These are phyloP conservation scores for Sinonovacula constricta DNA, from an alignment of 1,140 invertebrate species.

Conservation along the genomic window DNA sequence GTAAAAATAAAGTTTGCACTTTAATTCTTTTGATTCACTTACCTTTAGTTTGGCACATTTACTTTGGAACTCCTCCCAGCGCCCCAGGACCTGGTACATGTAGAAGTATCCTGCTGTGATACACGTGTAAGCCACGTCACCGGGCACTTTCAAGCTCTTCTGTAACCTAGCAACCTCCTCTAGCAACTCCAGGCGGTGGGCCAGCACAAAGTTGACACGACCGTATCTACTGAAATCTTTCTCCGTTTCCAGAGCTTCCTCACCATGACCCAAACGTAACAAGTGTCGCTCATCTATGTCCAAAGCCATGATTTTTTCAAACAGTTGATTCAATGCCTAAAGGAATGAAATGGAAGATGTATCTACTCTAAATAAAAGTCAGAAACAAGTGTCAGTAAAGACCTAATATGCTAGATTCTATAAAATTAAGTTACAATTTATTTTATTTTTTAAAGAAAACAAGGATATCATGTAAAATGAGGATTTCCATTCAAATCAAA, in stretches of 20 bases:
- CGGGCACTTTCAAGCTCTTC: conserved; percentile 88
- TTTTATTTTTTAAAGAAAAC: too few species aligned
- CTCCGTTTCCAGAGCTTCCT: conserved; percentile 98
- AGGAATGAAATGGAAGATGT: conserved; percentile 21
- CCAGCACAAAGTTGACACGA: conserved; percentile 98
- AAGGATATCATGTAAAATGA: too few species aligned
- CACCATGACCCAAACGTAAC: conserved; percentile 99
- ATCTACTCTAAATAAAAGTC: not conserved
- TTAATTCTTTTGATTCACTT: too few species aligned
- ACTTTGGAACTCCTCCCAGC: conserved; percentile 93
- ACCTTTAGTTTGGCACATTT: conserved; percentile 80
- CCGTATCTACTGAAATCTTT: conserved; percentile 99
- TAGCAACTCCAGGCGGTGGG: conserved; percentile 94
- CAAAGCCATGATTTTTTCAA: conserved; percentile 99
- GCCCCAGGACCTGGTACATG: conserved; percentile 84
- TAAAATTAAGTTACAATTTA: too few species aligned
- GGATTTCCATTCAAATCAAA: too few species aligned
- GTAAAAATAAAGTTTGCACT: too few species aligned
- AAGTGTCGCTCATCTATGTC: conserved; percentile 99
- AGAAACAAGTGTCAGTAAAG: too few species aligned
- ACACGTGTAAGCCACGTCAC: conserved; percentile 97
- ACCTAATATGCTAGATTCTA: too few species aligned
- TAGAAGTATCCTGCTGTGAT: conserved; percentile 95
- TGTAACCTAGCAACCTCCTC: conserved; percentile 94
- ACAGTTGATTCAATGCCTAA: conserved; percentile 97